Conservation (phyloP, 1,140 invertebrate genomes). For the Eurytemora carolleeae region DNA sequence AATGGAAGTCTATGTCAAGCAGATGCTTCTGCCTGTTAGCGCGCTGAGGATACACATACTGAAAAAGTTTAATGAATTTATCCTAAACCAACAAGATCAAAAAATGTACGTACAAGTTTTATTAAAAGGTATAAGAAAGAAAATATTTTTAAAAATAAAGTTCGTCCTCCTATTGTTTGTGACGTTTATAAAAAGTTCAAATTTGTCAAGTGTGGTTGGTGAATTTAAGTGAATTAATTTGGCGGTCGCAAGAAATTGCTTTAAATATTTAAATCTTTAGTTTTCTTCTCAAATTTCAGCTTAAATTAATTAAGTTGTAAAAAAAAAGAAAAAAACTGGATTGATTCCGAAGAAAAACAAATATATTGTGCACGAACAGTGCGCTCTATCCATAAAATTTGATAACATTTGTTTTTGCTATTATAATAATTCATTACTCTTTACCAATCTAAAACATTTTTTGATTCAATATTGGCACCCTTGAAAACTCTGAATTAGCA, state of each 20-base stretch:
- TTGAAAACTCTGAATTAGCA: no score
- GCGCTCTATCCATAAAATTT: no score
- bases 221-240: neutral
- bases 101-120: neutral
- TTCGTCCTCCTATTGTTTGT: neutral
- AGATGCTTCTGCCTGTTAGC: constrained; percentile 66
- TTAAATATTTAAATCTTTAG: neutral
- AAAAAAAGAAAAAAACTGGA: neutral
- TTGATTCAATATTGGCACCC: no score
- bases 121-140: neutral
- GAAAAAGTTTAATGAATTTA: constrained; percentile 10
- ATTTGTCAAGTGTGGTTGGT: neutral
- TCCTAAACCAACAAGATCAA: neutral
- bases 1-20: constrained; percentile 70
- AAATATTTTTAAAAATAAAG: neutral
- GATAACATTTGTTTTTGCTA: no score
- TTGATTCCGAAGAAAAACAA: neutral
- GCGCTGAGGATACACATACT: constrained; percentile 47
- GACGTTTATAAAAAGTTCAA: constrained; percentile 1
- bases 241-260: neutral
- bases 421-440: neutral
- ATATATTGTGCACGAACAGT: no score
- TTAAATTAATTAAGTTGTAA: neutral
- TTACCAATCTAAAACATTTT: constrained; percentile 17
- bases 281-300: neutral